A percentile compares a stretch with the other conserved stretches of the same genome.
Conservation (phyloP, 2,113 vertebrate species). For the Phrynosoma blainvillii region DNA sequence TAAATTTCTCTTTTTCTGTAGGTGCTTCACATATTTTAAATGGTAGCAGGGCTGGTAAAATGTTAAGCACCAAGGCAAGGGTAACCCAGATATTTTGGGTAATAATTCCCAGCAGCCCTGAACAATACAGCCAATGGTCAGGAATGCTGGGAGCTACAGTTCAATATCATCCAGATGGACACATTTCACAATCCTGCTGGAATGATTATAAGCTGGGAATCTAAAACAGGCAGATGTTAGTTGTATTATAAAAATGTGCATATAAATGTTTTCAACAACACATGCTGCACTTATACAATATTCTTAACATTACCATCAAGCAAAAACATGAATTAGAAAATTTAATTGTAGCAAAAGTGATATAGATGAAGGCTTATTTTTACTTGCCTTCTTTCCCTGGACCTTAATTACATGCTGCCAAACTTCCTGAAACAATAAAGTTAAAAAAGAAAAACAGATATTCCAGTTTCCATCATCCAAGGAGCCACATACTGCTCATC, state of each 20-base stretch:
- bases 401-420: background rate
- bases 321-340: background rate
- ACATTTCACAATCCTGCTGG: too few relatives aligned
- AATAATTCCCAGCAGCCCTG: too few relatives aligned
- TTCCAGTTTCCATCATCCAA: background rate
- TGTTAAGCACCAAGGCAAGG: background rate
- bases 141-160: background rate
- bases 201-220: background rate
- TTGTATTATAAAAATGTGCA: fast-evolving
- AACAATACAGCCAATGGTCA: background rate
- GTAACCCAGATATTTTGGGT: too few relatives aligned
- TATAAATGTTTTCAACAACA: background rate
- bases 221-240: background rate
- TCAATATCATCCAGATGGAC: too few relatives aligned
- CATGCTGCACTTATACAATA: background rate
- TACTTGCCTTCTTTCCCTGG: background rate
- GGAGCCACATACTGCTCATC: background rate
- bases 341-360: background rate
- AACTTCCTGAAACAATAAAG: background rate
- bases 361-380: background rate
- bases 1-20: background rate
- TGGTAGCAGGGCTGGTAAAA: background rate
- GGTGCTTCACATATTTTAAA: background rate
- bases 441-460: too few relatives aligned
- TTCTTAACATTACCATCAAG: constrained; percentile 4